Evolutionary conservation across 2,113 vertebrate genomes (phyloP), one percentile per base, ranked within the genome.

Genomic region (Pituophis catenifer): DNA sequence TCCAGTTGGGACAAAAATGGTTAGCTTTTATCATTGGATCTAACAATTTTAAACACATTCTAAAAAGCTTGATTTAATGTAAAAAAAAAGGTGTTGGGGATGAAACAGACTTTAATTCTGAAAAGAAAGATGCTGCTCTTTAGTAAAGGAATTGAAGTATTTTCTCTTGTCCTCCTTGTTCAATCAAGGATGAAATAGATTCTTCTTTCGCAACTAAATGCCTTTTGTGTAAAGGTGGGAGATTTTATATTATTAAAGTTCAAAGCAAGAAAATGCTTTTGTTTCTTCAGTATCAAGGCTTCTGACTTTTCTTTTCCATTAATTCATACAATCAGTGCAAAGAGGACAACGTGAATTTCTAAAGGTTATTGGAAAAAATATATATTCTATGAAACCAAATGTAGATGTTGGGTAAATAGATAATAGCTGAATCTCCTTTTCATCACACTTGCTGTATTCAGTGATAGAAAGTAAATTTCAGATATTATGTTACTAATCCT

Each of bases 141-240:
- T 88, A 70, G 93, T 93, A 93, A 75, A 89, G 62, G 52, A 62
- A 94, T 89, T 90, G 81, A 95, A 96, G 94, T 94, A 94, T 90
- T 59, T 96, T 96, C 95, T 93, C 94, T 94, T 94, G 93, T 96
- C 92, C 54, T 93, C 17, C 65, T 93, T 95, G 81, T 92, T 96
- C 89, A 93, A 0, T 95, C 92, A 88, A 92, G 75, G 92, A 65
- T 7, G 21, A 96, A 96, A 86, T 92, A 95, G 95, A 75, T 91
- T 93, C 48, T 38, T 89, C 44, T 57, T 89, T 59, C 86, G 38
- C 13, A 95, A 93, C 93, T 81, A 65, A 95, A 92, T 57, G 70
- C 2, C 8, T 95, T 88, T 89, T 95, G 90, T 70, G 59, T 93
- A 95, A 92, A 70, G 75, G 90, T 91, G 93, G 50, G 8, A 85